Evolutionary conservation across 2,888 invertebrate genomes (phyloP).

Genomic region (Trissolcus japonicus): DNA sequence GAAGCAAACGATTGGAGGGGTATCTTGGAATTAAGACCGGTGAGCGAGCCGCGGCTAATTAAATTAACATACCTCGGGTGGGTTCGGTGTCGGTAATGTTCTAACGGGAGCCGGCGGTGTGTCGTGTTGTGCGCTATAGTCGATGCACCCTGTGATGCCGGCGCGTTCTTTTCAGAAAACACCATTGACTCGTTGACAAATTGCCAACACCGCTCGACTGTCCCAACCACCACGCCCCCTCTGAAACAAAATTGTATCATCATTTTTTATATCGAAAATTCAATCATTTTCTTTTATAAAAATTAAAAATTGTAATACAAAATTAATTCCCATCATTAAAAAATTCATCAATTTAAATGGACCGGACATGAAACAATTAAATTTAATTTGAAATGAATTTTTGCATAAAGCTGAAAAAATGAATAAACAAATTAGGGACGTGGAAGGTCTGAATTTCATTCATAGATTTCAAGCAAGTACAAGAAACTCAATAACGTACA

Average conservation of each 20-base stretch:
- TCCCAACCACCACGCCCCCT: constrained; percentile 35
- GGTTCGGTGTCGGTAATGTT: constrained; percentile 33
- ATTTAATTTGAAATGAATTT: background rate
- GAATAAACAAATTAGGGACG: background rate
- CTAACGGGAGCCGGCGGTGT: constrained; percentile 29
- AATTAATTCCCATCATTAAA: too few species aligned
- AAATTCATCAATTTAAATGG: background rate
- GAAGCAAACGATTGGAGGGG: constrained; percentile 21
- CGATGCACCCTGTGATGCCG: constrained; percentile 35
- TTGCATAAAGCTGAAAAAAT: background rate
- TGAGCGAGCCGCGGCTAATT: constrained; percentile 21
- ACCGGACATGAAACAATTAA: background rate
- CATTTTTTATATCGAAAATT: constrained; percentile 5
- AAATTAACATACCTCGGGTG: constrained; percentile 32
- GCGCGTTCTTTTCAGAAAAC: constrained; percentile 36
- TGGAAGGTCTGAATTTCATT: background rate
- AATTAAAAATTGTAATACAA: too few species aligned
- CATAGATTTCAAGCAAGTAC: background rate
- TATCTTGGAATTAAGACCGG: constrained; percentile 14
- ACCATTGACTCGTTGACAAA: constrained; percentile 47
- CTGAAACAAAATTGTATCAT: constrained; percentile 34
- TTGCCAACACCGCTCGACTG: constrained; percentile 31
- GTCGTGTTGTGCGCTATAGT: constrained; percentile 15
- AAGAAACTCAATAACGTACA: too few species aligned
- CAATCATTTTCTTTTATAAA: background rate